Evolutionary conservation across 2,888 invertebrate genomes (phyloP), one percentile per base, ranked within the genome.

Genomic region (Ormyrus rosae): DNA sequence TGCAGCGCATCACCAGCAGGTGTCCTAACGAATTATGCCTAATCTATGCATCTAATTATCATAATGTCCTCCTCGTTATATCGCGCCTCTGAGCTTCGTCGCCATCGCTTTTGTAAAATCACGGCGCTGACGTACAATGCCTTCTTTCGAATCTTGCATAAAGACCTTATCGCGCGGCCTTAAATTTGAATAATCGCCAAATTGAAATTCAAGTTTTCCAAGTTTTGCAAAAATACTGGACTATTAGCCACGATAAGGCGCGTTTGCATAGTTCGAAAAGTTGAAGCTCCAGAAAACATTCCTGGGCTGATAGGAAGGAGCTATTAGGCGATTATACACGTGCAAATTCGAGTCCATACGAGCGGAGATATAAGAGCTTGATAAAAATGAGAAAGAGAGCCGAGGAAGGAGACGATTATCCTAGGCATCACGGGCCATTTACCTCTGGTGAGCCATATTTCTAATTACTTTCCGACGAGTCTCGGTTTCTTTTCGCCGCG

Each of bases 21-120:
- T 85, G 87, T 86, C 86, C 85, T 89, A 88, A 89, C 86, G 88
- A 89, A 87, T 89, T 88, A 89, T 88, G 87, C 85, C 88, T 90
- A 90, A 90, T 90, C 90, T 90, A 89, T 90, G 89, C 88, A 86
- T 87, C 87, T 87, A 86, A 90, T 90, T 90, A 90, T 89, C 89
- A 90, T 90, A 90, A 90, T 90, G 89, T 86, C 86, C 83, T 67
- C 46, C 86, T 88, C 90, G 86, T 90, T 89, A 89, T 87, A 87
- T 88, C 85, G 86, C 82, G 56, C 0, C 61, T 53, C 34, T 84
- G 85, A 53, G 61, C 53, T 45, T 34, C 13, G 10, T 6, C 19
- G 19, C 11, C 72, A 19, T 9, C 50, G 53, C 7, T 61, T 61
- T 55, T 64, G 9, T 11, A n/a, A 73, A 73, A 64, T 73, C 73